Evolutionary conservation across 2,113 vertebrate genomes (phyloP), one percentile per base, ranked within the genome.

Genomic region (Sebastes fasciatus): DNA sequence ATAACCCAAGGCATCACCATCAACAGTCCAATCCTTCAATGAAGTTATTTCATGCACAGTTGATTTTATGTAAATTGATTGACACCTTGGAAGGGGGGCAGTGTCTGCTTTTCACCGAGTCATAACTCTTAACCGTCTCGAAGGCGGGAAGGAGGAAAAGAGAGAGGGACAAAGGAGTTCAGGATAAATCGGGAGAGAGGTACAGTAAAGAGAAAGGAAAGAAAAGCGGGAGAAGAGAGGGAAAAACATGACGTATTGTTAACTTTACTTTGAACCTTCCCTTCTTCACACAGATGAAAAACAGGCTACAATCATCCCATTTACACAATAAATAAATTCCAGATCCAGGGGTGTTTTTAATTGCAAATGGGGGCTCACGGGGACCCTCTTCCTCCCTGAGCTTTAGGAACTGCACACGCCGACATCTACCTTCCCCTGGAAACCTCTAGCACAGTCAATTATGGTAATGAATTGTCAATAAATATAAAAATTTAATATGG

Each of bases 401-500:
- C 96, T 96, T 96, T 67, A 95, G 96, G 96, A 96, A 96, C 94
- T 95, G 82, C 91, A 88, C 95, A 74, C 86, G 69, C 86, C 85
- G 68, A 83, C 93, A 94, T 84, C 95, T 92, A 94, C 95, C 95
- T 96, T 96, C 95, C 96, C 94, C 95, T 92, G 93, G 91, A 96
- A 96, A 96, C 94, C 95, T 34, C 95, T 91, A 95, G 94, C 91
- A 93, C 96, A 98, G 97, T 99, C 98, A 99, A 98, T 99, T 99
- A 99, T 99, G 97, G 96, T 99, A 99, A 99, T 99, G 97, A 99
- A 98, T 97, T 98, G 97, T 99, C 98, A 99, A 99, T 99, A 99
- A 98, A 97, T 98, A 99, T 99, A 97, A 98, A 99, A 99, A 97
- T 98, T 97, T 99, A 96, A 99, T 99, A 97, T 94, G 95, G 96